Evolutionary conservation across 1,140 invertebrate species (phyloP).

Genomic region (Liolophura sinensis): DNA sequence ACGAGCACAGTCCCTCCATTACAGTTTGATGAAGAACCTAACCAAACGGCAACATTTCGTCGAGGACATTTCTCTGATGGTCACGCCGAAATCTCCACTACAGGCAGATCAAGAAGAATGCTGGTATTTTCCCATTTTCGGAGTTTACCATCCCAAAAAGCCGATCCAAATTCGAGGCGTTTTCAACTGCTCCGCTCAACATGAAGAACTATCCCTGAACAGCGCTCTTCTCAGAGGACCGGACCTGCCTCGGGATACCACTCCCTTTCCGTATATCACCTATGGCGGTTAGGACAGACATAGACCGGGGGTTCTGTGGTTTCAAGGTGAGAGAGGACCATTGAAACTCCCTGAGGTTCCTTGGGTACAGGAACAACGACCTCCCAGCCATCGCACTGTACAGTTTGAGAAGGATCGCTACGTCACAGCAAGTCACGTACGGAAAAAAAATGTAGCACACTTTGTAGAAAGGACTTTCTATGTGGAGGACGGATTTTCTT

Average conservation of each 20-base stretch:
- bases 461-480: neutral
- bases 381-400: too few species aligned
- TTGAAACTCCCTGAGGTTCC: constrained; percentile 2
- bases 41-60: constrained; percentile 6
- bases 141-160: constrained; percentile 11
- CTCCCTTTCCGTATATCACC: constrained; percentile 8
- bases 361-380: constrained; percentile 7
- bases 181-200: constrained; percentile 11
- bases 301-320: constrained; percentile 3
- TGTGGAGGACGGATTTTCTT: constrained; percentile 5
- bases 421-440: too few species aligned
- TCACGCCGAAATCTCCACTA: neutral
- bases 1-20: neutral
- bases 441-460: too few species aligned
- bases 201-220: constrained; percentile 11
- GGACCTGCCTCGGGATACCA: constrained; percentile 14
- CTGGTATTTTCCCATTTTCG: constrained; percentile 14
- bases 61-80: constrained; percentile 9
- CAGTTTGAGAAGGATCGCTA: too few species aligned
- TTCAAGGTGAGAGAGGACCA: neutral
- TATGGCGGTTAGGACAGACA: constrained; percentile 13
- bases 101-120: neutral
- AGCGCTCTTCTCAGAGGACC: constrained; percentile 8
- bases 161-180: constrained; percentile 14
- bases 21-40: constrained; percentile 5